Percentiles rank a stretch among this genome's conserved stretches.
These are phyloP conservation scores for Propithecus perrieri DNA, from an alignment of 2,797 vertebrate genomes.

Conservation along the genomic window DNA sequence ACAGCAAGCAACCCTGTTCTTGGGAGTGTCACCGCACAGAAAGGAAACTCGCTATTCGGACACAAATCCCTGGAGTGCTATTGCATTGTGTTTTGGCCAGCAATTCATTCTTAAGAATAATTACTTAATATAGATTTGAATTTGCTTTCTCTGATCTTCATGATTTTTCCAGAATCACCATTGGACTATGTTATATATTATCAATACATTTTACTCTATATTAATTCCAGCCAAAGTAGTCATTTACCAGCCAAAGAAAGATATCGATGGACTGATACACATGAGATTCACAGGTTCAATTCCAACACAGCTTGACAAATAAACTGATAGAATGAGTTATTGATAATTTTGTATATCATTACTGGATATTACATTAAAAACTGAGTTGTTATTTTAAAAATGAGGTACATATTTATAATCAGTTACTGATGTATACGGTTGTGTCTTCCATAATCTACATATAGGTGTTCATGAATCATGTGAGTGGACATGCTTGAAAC, in stretches of 20 bases:
- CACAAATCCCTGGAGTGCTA: background rate
- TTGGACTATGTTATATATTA: background rate
- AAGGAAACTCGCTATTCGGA: background rate
- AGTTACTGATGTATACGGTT: background rate
- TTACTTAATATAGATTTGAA: background rate
- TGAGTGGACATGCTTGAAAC: too few relatives aligned
- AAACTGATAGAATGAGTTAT: background rate
- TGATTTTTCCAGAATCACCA: background rate
- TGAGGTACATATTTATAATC: background rate
- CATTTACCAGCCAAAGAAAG: background rate
- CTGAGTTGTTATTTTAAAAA: background rate
- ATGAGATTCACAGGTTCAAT: background rate
- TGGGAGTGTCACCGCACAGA: background rate
- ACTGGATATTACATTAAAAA: background rate
- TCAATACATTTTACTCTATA: background rate
- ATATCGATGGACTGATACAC: background rate
- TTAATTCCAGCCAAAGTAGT: constrained; percentile 8
- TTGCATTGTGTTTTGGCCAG: background rate
- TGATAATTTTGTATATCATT: background rate
- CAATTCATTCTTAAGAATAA: background rate
- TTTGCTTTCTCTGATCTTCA: background rate
- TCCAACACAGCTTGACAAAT: background rate
- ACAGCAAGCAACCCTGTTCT: background rate
- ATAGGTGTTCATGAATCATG: background rate
- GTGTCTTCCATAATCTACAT: background rate